phyloP scores from a whole-genome alignment of 2,113 vertebrate genomes.

The Tamias sibiricus region DNA sequence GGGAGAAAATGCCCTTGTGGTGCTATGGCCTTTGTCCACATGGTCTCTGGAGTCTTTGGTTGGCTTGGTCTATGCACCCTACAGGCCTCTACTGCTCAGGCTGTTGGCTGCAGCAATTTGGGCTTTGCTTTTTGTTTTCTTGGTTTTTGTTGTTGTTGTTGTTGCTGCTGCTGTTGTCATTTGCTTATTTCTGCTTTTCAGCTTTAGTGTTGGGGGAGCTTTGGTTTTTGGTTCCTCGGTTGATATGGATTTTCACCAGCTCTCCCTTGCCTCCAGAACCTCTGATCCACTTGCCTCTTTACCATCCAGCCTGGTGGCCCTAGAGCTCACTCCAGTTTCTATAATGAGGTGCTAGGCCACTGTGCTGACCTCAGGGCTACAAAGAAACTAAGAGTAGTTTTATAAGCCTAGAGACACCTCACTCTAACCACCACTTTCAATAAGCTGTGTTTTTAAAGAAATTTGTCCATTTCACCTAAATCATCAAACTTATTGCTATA shows the following conservation, averaged over 20 bases:
- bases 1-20: too few relatives aligned
- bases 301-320: fast-evolving
- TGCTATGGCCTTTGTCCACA: too few relatives aligned
- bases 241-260: background rate
- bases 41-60: background rate
- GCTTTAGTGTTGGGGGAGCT: background rate
- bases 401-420: too few relatives aligned
- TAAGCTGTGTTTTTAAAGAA: background rate
- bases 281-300: background rate
- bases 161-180: background rate
- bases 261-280: background rate
- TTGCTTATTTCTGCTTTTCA: background rate
- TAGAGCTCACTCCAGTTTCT: background rate
- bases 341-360: fast-evolving
- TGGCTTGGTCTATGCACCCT: background rate
- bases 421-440: too few relatives aligned
- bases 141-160: too few relatives aligned
- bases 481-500: background rate
- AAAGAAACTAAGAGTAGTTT: too few relatives aligned
- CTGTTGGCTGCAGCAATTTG: background rate
- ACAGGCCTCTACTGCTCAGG: background rate
- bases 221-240: background rate
- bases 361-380: background rate
- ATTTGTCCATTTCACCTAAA: background rate
- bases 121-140: too few relatives aligned